Evolutionary conservation across 2,888 invertebrate species (phyloP).

Genomic region (Alentia gelatinosa): DNA sequence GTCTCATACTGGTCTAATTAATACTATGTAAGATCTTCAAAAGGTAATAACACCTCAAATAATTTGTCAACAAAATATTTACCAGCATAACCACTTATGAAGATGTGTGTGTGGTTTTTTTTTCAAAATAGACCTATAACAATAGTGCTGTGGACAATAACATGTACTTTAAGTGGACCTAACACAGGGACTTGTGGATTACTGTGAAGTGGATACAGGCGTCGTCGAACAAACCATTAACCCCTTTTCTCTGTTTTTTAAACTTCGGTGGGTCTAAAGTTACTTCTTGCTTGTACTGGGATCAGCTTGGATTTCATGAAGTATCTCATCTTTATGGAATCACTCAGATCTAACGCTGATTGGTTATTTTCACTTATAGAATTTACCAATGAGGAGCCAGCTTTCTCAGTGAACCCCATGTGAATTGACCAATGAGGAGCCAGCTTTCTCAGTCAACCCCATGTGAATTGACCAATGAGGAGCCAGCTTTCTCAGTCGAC

Average conservation of each 20-base stretch:
- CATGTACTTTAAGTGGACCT: background rate
- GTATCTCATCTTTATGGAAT: no score
- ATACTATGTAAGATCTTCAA: background rate
- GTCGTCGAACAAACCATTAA: background rate
- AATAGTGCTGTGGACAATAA: background rate
- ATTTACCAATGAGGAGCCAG: no score
- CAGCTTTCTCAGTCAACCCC: no score
- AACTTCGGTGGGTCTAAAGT: no score
- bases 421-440: no score
- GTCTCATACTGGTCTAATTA: background rate
- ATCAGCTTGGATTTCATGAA: no score
- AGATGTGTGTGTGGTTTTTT: background rate
- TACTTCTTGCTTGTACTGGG: no score
- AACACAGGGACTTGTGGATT: background rate
- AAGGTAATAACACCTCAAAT: background rate
- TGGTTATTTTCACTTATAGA: no score
- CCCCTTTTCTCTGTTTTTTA: background rate
- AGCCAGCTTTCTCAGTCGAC: no score
- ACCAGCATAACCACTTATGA: background rate
- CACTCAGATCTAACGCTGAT: no score
- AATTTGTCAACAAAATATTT: background rate
- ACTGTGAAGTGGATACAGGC: background rate
- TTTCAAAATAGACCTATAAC: slow-evolving; percentile 32
- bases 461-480: no score
- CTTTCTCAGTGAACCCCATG: no score